Conservation (phyloP, 2,888 invertebrate species). For the Isoperla grammatica region DNA sequence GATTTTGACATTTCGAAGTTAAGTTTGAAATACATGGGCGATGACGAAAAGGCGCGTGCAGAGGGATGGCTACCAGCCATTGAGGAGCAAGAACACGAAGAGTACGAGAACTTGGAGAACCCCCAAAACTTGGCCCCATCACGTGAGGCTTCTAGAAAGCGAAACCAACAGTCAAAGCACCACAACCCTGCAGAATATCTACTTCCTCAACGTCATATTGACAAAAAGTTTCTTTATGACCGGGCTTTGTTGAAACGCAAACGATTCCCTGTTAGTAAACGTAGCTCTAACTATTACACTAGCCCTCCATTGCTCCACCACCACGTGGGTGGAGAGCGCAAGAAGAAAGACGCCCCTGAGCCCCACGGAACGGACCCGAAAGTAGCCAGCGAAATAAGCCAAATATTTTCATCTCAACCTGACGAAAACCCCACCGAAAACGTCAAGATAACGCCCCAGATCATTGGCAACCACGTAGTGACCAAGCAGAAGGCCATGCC, state of each 20-base stretch:
- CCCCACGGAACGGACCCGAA: constrained; percentile 37
- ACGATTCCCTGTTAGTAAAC: constrained; percentile 61
- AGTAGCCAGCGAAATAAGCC: constrained; percentile 61
- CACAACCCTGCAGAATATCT: no score
- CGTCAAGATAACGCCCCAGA: constrained; percentile 2
- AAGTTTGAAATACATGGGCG: neutral
- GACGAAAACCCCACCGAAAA: neutral
- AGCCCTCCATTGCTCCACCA: constrained; percentile 34
- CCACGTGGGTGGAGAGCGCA: constrained; percentile 31
- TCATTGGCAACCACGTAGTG: constrained; percentile 12
- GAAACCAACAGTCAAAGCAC: no score
- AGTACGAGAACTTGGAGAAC: neutral
- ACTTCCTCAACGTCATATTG: neutral
- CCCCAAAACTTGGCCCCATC: neutral
- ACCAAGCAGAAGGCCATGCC: constrained; percentile 9
- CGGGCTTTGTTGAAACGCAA: constrained; percentile 40
- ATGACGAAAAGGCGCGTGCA: neutral
- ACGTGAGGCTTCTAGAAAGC: no score
- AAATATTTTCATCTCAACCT: constrained; percentile 52
- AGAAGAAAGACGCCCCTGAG: constrained; percentile 17
- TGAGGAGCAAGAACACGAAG: neutral
- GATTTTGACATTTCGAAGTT: constrained; percentile 23
- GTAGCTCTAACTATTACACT: constrained; percentile 47
- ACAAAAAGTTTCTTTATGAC: neutral
- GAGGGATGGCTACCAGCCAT: neutral